These are phyloP conservation scores for Oligia fasciuncula DNA, from an alignment of 2,888 invertebrate genomes.

Conservation along the genomic window DNA sequence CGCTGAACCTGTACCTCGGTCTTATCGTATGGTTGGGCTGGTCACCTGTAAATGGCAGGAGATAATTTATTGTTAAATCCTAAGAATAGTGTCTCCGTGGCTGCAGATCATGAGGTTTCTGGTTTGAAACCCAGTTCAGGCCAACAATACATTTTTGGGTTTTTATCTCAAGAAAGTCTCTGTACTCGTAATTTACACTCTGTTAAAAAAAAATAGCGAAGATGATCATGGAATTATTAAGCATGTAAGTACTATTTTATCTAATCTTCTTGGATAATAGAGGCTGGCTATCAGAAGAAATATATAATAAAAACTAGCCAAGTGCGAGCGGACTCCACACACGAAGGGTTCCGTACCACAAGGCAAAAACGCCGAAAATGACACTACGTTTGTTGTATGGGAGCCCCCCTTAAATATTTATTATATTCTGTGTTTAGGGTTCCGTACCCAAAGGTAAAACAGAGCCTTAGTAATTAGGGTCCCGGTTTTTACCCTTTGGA, in stretches of 20 bases:
- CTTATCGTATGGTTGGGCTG: slow-evolving; percentile 54
- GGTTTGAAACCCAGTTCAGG: not conserved
- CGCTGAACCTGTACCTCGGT: slow-evolving; percentile 67
- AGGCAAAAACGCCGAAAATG: too few species aligned
- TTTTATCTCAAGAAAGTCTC: not conserved
- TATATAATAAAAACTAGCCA: too few species aligned
- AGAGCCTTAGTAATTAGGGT: too few species aligned
- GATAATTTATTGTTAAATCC: not conserved
- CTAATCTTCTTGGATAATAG: not conserved
- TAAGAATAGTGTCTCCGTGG: not conserved
- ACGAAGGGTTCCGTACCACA: too few species aligned
- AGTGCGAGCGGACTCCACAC: too few species aligned
- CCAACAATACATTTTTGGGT: not conserved
- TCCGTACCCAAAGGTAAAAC: too few species aligned
- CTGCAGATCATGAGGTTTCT: not conserved
- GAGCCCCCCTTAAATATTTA: too few species aligned
- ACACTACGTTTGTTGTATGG: too few species aligned
- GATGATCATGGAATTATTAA: not conserved
- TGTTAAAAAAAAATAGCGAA: not conserved
- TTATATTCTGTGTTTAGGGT: too few species aligned
- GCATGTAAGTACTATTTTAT: not conserved
- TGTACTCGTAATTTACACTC: not conserved
- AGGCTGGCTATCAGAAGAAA: not conserved
- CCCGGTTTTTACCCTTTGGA: too few species aligned
- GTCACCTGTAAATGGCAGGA: slow-evolving; percentile 49